Conservation (phyloP, 2,113 vertebrate species). For the Gallinago undulata region DNA sequence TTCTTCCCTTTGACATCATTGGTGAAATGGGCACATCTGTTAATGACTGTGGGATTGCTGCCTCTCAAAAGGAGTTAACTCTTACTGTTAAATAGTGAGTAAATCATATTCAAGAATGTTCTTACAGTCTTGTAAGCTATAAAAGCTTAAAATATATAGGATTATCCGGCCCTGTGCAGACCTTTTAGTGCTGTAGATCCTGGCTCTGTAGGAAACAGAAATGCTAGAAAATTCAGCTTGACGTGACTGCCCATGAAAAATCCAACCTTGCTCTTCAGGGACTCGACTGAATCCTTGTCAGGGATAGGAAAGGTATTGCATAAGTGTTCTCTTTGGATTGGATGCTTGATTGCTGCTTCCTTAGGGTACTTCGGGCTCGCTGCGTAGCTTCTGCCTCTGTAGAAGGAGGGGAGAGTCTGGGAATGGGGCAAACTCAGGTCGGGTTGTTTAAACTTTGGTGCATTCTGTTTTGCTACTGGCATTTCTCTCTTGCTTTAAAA, state of each 20-base stretch:
- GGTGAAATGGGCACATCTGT: neutral
- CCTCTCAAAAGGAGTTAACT: neutral
- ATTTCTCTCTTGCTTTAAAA: neutral
- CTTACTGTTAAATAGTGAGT: neutral
- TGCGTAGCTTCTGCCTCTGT: neutral
- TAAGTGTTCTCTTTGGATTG: neutral
- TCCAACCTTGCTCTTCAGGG: neutral
- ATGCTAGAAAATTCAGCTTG: neutral
- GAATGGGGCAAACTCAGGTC: neutral
- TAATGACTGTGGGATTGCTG: neutral
- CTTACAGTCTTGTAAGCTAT: neutral
- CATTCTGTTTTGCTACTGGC: neutral
- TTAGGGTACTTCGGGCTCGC: neutral
- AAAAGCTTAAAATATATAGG: neutral
- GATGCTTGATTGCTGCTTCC: neutral
- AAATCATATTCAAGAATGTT: neutral
- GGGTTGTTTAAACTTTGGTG: neutral
- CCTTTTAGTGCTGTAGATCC: neutral
- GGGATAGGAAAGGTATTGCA: neutral
- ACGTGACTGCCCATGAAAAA: neutral
- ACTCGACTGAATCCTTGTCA: neutral
- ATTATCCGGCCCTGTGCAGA: neutral
- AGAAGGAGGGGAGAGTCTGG: neutral
- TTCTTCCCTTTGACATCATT: neutral
- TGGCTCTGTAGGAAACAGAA: neutral